phyloP scores from a whole-genome alignment of 92 coral and sea anemone genomes.

The Bergia puertoricense region DNA sequence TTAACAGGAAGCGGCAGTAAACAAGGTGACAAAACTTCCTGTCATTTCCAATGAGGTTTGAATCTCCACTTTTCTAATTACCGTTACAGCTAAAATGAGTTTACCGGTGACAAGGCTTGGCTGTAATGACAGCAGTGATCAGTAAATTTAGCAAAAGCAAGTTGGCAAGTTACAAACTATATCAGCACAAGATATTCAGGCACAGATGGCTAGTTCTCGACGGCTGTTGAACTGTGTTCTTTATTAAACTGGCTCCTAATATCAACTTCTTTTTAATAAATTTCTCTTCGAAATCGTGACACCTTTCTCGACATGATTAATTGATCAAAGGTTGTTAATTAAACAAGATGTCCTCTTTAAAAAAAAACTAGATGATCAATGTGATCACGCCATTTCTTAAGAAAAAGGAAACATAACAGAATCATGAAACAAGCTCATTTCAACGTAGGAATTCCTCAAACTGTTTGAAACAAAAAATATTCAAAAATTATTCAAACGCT shows the following conservation, averaged over 20 bases:
- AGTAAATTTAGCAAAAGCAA: not conserved
- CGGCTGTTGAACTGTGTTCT: too few species aligned
- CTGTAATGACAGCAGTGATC: not conserved
- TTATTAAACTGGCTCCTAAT: too few species aligned
- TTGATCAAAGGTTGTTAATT: not conserved
- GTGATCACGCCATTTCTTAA: not conserved
- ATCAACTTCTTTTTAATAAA: too few species aligned
- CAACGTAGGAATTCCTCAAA: not conserved
- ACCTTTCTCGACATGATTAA: not conserved
- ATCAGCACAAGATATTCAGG: too few species aligned
- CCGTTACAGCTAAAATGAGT: not conserved
- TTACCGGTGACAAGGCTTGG: not conserved
- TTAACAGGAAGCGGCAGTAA: not conserved
- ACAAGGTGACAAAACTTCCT: not conserved
- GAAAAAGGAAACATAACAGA: not conserved
- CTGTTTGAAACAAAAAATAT: too few species aligned
- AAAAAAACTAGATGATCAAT: not conserved
- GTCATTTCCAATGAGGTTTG: too few species aligned
- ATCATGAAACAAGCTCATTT: not conserved
- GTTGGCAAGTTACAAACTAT: not conserved
- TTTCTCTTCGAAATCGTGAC: too few species aligned
- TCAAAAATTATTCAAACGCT: too few species aligned
- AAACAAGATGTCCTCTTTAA: not conserved
- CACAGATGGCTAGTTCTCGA: too few species aligned
- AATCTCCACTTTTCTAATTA: not conserved